phyloP scores from a whole-genome alignment of 1,140 invertebrate species.

The Bombus sibiricus region DNA sequence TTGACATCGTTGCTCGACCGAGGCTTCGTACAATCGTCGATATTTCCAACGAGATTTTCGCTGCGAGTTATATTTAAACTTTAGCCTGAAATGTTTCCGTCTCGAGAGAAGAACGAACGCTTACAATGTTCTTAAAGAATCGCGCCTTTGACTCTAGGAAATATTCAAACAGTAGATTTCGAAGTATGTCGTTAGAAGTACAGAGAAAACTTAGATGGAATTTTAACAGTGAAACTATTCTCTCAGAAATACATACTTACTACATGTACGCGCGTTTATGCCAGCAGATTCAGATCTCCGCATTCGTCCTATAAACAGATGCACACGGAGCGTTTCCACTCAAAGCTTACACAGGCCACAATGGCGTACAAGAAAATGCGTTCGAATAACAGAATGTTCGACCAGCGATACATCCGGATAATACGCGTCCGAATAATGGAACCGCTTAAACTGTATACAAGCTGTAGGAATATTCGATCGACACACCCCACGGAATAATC shows the following conservation, averaged over 20 bases:
- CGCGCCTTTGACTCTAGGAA: background rate
- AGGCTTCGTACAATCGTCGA: background rate
- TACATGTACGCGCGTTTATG: too few species aligned
- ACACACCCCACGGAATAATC: slow-evolving; percentile 30
- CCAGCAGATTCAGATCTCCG: background rate
- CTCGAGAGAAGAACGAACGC: background rate
- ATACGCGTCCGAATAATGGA: slow-evolving; percentile 30
- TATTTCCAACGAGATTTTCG: background rate
- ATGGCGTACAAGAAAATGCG: background rate
- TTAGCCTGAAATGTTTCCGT: background rate
- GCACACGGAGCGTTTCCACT: background rate
- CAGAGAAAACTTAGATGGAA: background rate
- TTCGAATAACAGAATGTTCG: background rate
- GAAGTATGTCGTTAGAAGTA: too few species aligned
- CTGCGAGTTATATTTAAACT: background rate
- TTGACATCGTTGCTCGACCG: too few species aligned
- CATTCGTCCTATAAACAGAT: background rate
- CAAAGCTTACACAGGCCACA: too few species aligned
- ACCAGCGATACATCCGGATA: slow-evolving; percentile 13
- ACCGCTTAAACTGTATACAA: background rate
- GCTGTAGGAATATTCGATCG: slow-evolving; percentile 14
- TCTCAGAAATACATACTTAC: background rate
- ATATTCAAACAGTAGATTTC: background rate
- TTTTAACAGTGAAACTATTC: background rate
- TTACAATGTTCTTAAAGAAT: background rate